Base-by-base conservation (phyloP, 2,797 vertebrate genomes). In the Nasua narica region DNA sequence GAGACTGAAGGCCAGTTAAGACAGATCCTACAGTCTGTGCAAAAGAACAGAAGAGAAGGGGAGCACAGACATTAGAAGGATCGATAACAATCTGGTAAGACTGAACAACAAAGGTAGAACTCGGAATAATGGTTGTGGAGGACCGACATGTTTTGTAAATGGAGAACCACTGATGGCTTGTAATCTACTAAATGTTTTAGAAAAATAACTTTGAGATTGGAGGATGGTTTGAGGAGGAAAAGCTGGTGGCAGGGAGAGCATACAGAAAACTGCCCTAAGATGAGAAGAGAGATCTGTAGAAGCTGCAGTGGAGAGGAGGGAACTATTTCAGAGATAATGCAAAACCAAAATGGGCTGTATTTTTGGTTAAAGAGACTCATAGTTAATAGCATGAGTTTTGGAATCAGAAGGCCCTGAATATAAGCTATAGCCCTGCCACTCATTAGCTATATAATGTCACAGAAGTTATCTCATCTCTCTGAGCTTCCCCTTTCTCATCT, bases 31-130 rank as follows among this genome's bases (percentile, higher is more conserved):
- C 0, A 54, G 27, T 37, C 50, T 43, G 5, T 35, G 46, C 46
- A 60, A 52, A 82, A 27, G 3, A 7, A 27, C 0, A 50, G 54
- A 76, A 37, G 15, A 13, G 27, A 72, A 67, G 11, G 19, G 56
- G 19, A 14, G 3, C 3, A 0, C 0, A 11, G 23, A 77, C 11
- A 35, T 18, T 14, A 37, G 13, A 91, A 90, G 32, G 91, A 65
- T 81, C 15, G 40, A 40, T 1, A 14, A 15, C 21, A 35, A 54
- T 13, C 12, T 23, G 4, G 2, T 52, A 77, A 92, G 58, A 40
- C 0, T 65, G 32, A 40, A 56, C 0, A 0, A 40, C 32, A 50
- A 56, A 7, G 46, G 35, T 2, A 2, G 23, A 90, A 62, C 1
- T 87, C 40, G 40, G 13, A 52, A 86, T 43, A 84, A 1, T 11